phyloP scores from a whole-genome alignment of 2,888 invertebrate genomes.

The Mactromeris polynyma region DNA sequence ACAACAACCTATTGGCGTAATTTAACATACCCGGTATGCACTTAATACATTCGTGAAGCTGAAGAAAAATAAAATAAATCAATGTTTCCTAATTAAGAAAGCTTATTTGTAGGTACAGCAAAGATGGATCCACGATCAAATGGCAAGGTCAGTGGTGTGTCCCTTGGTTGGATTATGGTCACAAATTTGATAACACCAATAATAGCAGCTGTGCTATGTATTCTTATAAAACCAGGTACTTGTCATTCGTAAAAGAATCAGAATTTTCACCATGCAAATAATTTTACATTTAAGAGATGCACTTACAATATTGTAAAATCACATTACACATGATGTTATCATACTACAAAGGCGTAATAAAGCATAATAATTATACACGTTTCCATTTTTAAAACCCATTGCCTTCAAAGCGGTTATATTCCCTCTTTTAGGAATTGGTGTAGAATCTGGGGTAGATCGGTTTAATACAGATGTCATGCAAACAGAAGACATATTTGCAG shows the following conservation, averaged over 20 bases:
- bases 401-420: background rate
- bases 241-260: no score
- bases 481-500: conserved; percentile 80
- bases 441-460: conserved; percentile 3
- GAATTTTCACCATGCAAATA: no score
- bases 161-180: conserved; percentile 71
- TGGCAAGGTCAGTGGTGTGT: conserved; percentile 74
- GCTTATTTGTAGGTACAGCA: conserved; percentile 70
- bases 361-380: no score
- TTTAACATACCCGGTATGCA: no score
- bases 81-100: no score
- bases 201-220: conserved; percentile 62
- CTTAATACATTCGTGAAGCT: no score
- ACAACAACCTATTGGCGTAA: no score
- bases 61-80: no score
- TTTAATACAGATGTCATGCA: conserved; percentile 65
- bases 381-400: background rate
- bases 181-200: conserved; percentile 72
- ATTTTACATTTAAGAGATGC: no score
- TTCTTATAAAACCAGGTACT: conserved; percentile 76
- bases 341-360: no score
- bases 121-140: conserved; percentile 76
- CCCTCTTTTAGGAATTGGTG: conserved; percentile 10
- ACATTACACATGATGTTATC: no score
- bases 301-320: no score